These are phyloP conservation scores for Trinorchestia longiramus DNA, from an alignment of 1,140 invertebrate species.

Conservation along the genomic window DNA sequence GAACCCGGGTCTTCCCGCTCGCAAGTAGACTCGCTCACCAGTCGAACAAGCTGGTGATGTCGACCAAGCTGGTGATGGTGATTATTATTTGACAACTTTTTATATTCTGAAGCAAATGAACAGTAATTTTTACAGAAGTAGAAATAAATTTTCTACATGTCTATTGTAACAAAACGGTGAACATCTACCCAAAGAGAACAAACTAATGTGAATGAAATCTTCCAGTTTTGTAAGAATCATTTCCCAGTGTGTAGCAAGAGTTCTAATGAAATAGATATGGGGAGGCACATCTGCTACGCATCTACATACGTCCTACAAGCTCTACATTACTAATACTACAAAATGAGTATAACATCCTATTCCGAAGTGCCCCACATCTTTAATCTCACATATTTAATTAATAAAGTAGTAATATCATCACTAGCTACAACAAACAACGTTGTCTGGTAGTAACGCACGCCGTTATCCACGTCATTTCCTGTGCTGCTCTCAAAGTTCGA, in stretches of 20 bases:
- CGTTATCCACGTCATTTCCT: background rate
- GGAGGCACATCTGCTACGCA: background rate
- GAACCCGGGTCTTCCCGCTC: too few relatives aligned
- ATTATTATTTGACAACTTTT: background rate
- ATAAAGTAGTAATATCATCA: background rate
- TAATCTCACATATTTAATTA: background rate
- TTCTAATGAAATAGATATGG: background rate
- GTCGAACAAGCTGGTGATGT: too few relatives aligned
- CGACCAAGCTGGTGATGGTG: too few relatives aligned
- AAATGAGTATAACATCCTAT: background rate
- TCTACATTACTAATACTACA: too few relatives aligned
- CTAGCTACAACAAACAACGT: background rate
- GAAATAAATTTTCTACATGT: background rate
- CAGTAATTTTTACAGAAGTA: background rate
- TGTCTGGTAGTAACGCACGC: too few relatives aligned
- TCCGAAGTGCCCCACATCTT: background rate
- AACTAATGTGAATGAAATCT: background rate
- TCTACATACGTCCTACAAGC: too few relatives aligned
- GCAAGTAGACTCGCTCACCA: too few relatives aligned
- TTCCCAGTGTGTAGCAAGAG: background rate
- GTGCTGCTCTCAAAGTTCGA: background rate
- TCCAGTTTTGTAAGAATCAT: background rate
- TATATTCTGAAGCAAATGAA: background rate
- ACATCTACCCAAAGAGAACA: background rate
- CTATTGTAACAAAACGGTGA: background rate